Evolutionary conservation across 2,797 vertebrate genomes (phyloP).

Genomic region (Pseudochaenichthys georgianus): DNA sequence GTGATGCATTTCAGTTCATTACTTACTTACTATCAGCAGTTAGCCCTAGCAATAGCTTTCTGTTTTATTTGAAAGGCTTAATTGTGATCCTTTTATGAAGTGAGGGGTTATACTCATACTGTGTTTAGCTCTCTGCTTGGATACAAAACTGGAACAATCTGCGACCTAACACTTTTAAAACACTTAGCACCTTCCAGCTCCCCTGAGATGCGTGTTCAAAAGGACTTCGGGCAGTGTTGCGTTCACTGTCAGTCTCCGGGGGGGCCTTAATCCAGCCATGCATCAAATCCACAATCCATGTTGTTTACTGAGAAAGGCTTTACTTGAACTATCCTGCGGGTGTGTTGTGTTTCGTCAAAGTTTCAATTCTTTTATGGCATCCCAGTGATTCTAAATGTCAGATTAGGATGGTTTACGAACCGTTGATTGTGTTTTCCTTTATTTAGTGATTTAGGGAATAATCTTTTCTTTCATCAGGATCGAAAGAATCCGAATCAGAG

Average conservation of each 20-base stretch:
- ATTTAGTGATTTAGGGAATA: constrained; percentile 6
- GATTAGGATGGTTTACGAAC: constrained; percentile 17
- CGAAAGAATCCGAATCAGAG: too few species aligned
- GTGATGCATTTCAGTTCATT: too few species aligned
- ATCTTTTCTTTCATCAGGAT: neutral
- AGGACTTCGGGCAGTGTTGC: constrained; percentile 35
- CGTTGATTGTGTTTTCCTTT: neutral
- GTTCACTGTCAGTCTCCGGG: constrained; percentile 4
- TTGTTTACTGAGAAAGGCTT: constrained; percentile 47
- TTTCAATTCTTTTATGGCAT: constrained; percentile 9
- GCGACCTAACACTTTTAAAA: constrained; percentile 23
- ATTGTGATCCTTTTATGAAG: neutral
- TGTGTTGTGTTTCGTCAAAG: constrained; percentile 34
- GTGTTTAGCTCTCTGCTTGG: constrained; percentile 20
- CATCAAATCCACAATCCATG: constrained; percentile 57
- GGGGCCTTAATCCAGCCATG: constrained; percentile 43
- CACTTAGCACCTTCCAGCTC: constrained; percentile 31
- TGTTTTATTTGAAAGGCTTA: neutral
- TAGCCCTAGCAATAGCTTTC: neutral
- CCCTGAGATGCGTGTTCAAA: constrained; percentile 9
- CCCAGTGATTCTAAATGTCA: neutral
- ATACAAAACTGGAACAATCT: constrained; percentile 11
- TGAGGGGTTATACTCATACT: neutral
- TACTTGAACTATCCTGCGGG: constrained; percentile 37
- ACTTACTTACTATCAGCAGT: neutral